These are phyloP conservation scores for Capreolus pygargus DNA, from an alignment of 2,113 vertebrate species.

Conservation along the genomic window DNA sequence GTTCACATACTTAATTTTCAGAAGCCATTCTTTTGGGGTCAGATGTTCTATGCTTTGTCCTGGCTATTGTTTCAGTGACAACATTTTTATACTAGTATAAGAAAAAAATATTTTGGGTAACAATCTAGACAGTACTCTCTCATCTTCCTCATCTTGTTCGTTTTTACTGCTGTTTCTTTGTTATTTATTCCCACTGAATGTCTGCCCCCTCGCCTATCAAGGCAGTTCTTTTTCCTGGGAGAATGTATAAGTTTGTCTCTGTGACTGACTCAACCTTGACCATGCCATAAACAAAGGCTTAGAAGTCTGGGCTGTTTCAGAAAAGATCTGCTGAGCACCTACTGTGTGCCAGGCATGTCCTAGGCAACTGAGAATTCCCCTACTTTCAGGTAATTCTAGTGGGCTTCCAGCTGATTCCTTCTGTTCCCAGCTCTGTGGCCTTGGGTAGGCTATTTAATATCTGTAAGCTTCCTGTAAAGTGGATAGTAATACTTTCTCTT, in stretches of 20 bases:
- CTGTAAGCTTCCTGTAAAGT: background rate
- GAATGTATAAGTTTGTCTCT: background rate
- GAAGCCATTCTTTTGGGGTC: background rate
- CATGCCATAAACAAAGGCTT: background rate
- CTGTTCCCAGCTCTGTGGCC: background rate
- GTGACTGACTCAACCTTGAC: background rate
- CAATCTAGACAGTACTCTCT: background rate
- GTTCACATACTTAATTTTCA: background rate
- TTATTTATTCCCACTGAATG: background rate
- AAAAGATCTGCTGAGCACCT: background rate
- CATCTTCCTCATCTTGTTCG: background rate
- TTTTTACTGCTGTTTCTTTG: background rate
- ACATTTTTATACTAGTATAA: background rate
- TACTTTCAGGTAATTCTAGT: background rate
- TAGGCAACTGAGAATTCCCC: background rate
- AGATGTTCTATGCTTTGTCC: background rate
- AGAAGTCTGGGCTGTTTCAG: background rate
- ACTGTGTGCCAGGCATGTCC: background rate
- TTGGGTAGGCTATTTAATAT: background rate
- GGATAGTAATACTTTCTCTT: background rate
- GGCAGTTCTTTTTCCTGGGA: background rate
- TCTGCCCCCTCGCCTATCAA: background rate
- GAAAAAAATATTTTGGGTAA: background rate
- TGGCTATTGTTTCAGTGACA: background rate
- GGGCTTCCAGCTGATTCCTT: background rate